Percentiles rank a stretch among this genome's conserved stretches.
phyloP scores from a whole-genome alignment of 2,888 invertebrate genomes.

The Macrosoma leucophasiata region DNA sequence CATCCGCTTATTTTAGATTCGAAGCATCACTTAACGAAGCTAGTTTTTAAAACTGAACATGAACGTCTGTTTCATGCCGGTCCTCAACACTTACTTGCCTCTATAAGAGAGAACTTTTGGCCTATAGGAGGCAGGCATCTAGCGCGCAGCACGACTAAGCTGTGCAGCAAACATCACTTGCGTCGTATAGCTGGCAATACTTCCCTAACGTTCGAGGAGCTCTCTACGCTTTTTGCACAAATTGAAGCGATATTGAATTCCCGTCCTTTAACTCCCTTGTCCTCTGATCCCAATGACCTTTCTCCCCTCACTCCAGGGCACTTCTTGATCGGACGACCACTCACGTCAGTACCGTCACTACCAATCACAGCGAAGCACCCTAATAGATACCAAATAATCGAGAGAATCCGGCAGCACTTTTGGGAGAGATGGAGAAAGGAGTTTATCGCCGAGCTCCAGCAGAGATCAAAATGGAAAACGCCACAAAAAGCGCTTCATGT shows the following conservation, averaged over 20 bases:
- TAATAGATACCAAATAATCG: conserved; percentile 1
- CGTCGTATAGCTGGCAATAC: conserved; percentile 14
- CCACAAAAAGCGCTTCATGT: conserved; percentile 2
- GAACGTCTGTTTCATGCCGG: conserved; percentile 17
- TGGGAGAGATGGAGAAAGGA: conserved; percentile 1
- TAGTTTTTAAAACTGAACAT: conserved; percentile 18
- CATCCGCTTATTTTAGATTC: conserved; percentile 15
- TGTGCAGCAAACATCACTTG: conserved; percentile 11
- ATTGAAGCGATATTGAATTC: conserved; percentile 15
- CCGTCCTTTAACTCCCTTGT: conserved; percentile 13
- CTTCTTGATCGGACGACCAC: conserved; percentile 3
- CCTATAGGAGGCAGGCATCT: conserved; percentile 18
- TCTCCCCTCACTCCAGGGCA: conserved; percentile 3
- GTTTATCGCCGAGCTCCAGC: not conserved
- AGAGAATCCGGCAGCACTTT: conserved; percentile 5
- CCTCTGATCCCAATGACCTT: conserved; percentile 4
- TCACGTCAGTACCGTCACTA: not conserved
- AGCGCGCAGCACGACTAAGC: conserved; percentile 6
- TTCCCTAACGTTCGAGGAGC: conserved; percentile 16
- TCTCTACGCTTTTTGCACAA: conserved; percentile 13
- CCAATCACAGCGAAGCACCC: not conserved
- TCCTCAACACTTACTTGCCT: conserved; percentile 15
- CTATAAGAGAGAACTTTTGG: conserved; percentile 17
- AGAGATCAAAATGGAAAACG: not conserved
- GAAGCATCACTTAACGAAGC: conserved; percentile 14